phyloP scores from a whole-genome alignment of 2,888 invertebrate species.

The Patella depressa region DNA sequence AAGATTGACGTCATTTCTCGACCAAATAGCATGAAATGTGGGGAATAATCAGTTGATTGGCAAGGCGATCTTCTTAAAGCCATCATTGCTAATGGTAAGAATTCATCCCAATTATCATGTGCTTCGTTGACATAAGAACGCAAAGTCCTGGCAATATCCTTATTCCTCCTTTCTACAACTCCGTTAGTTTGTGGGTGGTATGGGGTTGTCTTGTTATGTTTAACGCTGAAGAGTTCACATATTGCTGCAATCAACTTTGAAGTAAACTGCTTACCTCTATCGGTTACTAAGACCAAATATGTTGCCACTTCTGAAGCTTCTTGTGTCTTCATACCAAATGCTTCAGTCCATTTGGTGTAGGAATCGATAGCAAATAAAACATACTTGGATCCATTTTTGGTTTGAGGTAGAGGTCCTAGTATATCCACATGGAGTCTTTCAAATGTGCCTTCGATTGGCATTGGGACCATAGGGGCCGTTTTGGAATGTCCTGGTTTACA shows the following conservation, averaged over 20 bases:
- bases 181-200: constrained; percentile 43
- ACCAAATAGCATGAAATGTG: constrained; percentile 37
- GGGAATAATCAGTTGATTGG: constrained; percentile 36
- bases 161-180: constrained; percentile 38
- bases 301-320: constrained; percentile 37
- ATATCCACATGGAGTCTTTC: constrained; percentile 38
- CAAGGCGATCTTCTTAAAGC: constrained; percentile 15
- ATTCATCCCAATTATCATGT: constrained; percentile 17
- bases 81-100: constrained; percentile 22
- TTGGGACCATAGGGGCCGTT: constrained; percentile 30
- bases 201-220: constrained; percentile 29
- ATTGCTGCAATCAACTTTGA: constrained; percentile 35
- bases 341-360: constrained; percentile 38
- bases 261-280: constrained; percentile 41
- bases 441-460: constrained; percentile 30
- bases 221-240: constrained; percentile 40
- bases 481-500: constrained; percentile 12
- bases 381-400: constrained; percentile 73
- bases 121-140: constrained; percentile 11
- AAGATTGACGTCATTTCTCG: constrained; percentile 40
- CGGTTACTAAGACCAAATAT: constrained; percentile 40
- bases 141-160: constrained; percentile 21
- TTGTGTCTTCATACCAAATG: constrained; percentile 37
- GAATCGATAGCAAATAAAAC: constrained; percentile 35
- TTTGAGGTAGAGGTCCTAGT: constrained; percentile 33